Evolutionary conservation across 2,113 vertebrate genomes (phyloP), one percentile per base, ranked within the genome.

Genomic region (Thomomys bottae): DNA sequence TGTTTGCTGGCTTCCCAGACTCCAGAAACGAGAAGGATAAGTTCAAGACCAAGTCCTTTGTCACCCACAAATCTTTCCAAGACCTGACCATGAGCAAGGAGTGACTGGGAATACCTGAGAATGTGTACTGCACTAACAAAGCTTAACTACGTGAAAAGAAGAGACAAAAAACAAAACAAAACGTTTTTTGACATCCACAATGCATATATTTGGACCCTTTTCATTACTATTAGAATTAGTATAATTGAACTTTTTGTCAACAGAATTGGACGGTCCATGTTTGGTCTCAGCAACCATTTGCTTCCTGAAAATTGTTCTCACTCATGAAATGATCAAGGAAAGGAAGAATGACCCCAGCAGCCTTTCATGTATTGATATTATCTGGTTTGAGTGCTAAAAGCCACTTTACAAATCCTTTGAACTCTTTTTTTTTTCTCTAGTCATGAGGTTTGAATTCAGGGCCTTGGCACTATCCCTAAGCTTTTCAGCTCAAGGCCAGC

Each of bases 1-100:
- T 73, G n/a, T 40, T 90, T 81, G 1, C 86, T 66, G 36, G 95
- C 92, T 79, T 98, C 97, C 90, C 98, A 95, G 63, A 96, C 94
- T 84, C 81, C 71, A 5, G 98, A 97, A 45, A 98, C 87, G n/a
- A 98, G 77, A 4, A 77, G 63, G 8, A 98, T 21, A 71, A 98
- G 81, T 4, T 94, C 92, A 28, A 81, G 81, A 59, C 97, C 49
- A 0, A 78, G 89, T 42, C 76, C 30, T 64, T 67, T 81, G 59
- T 98, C 95, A 78, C 94, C 20, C 67, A 57, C 8, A 77, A 83
- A 61, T 3, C 6, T 42, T 9, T 11, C 45, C 3, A 79, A 40
- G 34, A 54, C 1, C 9, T 20, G 71, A 18, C 86, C 66, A 3
- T 95, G 67, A 26, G 54, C 63, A n/a, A 96, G 95, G 10, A 98